Evolutionary conservation across 2,888 invertebrate genomes (phyloP), one percentile per base, ranked within the genome.

Genomic region (Synergus gifuensis): DNA sequence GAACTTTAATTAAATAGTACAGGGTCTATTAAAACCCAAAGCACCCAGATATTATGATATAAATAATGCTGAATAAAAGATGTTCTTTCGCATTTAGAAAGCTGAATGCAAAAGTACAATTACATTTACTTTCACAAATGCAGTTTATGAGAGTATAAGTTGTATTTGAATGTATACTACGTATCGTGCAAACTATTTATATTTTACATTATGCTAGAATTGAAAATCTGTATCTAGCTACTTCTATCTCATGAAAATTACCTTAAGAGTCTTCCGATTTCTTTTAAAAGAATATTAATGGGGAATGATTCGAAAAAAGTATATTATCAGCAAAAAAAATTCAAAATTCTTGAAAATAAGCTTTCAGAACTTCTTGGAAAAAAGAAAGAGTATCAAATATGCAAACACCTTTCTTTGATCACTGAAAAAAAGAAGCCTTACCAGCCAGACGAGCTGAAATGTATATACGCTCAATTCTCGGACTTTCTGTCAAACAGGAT

Each of bases 191-290:
- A 54, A 49, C 73, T 73, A 73, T 54, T 73, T 62, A 16, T 22
- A 49, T 36, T 76, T 64, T 78, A 67, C 42, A 60, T 64, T 54
- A 78, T 79, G 54, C 66, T 79, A 79, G 22, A 62, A 76, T 79
- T 64, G 79, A 83, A 81, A 83, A 83, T 83, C 81, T 81, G 78
- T 83, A 79, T 81, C 79, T 79, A 79, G 81, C 79, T 79, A 63
- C 76, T n/a, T 49, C 46, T 76, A 76, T 44, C 28, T 76, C 44
- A 67, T 18, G 58, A 14, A 69, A 60, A 66, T 54, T 76, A 73
- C 12, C 36, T 79, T 62, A 28, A 40, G 69, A 49, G 44, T 22
- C 64, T 28, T 78, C 49, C 76, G 40, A 64, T 54, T 62, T 77
- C 54, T 46, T 76, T 77, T 78, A 81, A 81, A 80, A 83, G 76